Evolutionary conservation across 2,888 invertebrate genomes (phyloP).

Genomic region (Ommatoiulus sabulosus): DNA sequence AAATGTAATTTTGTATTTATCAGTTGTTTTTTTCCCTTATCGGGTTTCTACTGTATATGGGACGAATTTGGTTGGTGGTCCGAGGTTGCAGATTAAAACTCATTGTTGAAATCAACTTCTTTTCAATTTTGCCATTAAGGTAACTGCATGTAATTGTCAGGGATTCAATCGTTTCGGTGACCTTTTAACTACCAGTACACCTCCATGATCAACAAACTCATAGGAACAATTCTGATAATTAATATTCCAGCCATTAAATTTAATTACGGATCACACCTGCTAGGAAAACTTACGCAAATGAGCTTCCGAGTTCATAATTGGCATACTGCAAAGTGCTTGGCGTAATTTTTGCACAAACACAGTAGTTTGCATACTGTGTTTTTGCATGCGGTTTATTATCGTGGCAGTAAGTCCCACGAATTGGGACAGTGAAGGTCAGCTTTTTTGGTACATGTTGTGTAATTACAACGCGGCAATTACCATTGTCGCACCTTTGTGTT

Average conservation of each 20-base stretch:
- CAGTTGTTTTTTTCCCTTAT: no score
- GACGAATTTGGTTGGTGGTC: no score
- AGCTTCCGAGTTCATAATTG: background rate
- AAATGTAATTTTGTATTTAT: no score
- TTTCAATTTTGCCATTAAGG: no score
- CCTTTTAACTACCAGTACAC: background rate
- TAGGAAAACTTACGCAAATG: background rate
- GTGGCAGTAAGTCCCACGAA: background rate
- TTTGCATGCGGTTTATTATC: background rate
- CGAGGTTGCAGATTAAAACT: no score
- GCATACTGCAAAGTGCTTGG: background rate
- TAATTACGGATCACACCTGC: background rate
- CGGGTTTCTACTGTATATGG: no score
- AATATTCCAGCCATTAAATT: background rate
- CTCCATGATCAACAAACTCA: background rate
- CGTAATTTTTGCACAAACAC: background rate
- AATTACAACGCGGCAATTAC: background rate
- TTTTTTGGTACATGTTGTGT: background rate
- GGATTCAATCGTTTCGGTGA: no score
- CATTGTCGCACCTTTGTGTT: background rate
- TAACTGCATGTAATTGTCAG: no score
- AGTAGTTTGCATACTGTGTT: background rate
- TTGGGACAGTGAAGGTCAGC: slow-evolving; percentile 20
- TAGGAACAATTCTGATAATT: background rate
- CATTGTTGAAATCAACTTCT: no score